Conservation (phyloP, 2,113 vertebrate genomes). For the Cnemophilus loriae region DNA sequence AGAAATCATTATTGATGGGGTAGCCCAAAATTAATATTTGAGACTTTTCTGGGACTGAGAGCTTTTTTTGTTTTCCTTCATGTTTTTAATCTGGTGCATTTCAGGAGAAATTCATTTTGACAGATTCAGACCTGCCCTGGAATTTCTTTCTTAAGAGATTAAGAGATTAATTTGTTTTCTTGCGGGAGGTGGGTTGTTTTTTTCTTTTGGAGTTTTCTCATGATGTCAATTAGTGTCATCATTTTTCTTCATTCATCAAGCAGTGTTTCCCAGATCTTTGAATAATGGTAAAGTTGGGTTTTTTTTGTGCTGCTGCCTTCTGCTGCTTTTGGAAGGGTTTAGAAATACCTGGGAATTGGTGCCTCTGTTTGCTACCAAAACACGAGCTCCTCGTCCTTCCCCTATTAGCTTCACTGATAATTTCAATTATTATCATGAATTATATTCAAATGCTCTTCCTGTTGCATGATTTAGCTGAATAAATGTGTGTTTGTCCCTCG, state of each 20-base stretch:
- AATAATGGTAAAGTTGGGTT: not conserved
- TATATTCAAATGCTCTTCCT: not conserved
- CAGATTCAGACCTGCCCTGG: conserved; percentile 29
- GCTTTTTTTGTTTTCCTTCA: not conserved
- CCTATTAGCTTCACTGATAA: not conserved
- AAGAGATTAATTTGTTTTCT: conserved; percentile 30
- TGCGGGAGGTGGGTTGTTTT: not conserved
- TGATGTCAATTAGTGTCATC: not conserved
- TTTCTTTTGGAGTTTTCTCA: not conserved
- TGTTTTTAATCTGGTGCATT: not conserved
- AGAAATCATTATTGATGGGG: not conserved
- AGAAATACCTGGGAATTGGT: not conserved
- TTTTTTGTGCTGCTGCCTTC: not conserved
- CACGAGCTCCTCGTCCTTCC: not conserved
- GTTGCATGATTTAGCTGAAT: not conserved
- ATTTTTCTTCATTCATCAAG: not conserved
- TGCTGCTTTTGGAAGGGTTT: not conserved
- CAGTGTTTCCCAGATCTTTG: not conserved
- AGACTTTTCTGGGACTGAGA: not conserved
- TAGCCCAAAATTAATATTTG: not conserved
- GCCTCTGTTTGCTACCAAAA: not conserved
- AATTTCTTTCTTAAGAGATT: conserved; percentile 4
- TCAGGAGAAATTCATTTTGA: conserved; percentile 11
- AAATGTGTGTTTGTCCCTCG: not conserved
- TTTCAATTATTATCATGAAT: not conserved